Evolutionary conservation across 2,797 vertebrate species (phyloP).

Genomic region (Aratinga solstitialis): DNA sequence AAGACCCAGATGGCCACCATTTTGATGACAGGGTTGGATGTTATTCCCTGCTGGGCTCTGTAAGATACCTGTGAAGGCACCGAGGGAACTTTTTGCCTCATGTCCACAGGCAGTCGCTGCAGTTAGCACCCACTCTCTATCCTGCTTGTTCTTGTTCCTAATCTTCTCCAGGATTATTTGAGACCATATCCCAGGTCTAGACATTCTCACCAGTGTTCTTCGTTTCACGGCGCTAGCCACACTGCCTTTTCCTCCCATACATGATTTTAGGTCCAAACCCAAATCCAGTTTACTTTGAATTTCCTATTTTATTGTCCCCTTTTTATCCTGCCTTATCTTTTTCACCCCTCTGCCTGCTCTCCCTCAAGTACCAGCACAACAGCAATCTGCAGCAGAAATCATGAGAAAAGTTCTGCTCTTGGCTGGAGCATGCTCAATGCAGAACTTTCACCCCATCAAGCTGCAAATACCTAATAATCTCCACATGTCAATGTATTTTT

Average conservation of each 20-base stretch:
- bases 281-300: background rate
- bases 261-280: background rate
- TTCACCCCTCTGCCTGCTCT: background rate
- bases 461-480: background rate
- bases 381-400: background rate
- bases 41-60: conserved; percentile 78
- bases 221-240: background rate
- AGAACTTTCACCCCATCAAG: background rate
- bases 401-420: background rate
- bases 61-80: conserved; percentile 81
- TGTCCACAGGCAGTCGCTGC: background rate
- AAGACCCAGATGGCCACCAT: conserved; percentile 86
- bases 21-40: conserved; percentile 74
- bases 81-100: background rate
- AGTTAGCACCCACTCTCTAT: background rate
- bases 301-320: background rate
- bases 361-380: background rate
- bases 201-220: background rate
- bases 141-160: background rate
- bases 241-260: background rate
- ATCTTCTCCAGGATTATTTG: background rate
- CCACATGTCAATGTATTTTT: background rate
- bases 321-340: background rate
- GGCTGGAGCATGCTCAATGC: background rate
- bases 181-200: background rate